Conservation (phyloP, 2,888 invertebrate genomes). For the Troides helena region DNA sequence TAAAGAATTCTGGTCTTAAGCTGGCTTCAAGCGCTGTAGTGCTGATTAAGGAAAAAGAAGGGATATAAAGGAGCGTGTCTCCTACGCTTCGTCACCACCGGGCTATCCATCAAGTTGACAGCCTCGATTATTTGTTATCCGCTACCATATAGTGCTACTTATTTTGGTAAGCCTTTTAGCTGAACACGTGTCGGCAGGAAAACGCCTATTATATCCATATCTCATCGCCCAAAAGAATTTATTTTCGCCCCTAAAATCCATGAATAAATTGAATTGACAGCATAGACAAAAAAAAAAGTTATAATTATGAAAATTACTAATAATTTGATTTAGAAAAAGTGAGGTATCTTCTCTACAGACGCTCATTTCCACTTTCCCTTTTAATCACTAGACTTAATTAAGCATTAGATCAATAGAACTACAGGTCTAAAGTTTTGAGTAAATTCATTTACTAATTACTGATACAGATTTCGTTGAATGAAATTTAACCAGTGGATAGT, state of each 20-base stretch:
- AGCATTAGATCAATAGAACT: not conserved
- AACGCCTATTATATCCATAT: conserved; percentile 45
- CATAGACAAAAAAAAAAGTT: not conserved
- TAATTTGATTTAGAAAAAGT: not conserved
- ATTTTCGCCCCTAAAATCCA: conserved; percentile 14
- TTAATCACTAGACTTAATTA: no score
- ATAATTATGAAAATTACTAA: not conserved
- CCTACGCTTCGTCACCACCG: conserved; percentile 61
- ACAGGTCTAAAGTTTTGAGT: not conserved
- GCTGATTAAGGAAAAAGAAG: conserved; percentile 41
- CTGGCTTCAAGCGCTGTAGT: conserved; percentile 31
- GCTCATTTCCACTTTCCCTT: no score
- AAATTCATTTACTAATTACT: not conserved
- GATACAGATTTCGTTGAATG: conserved; percentile 9
- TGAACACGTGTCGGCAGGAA: conserved; percentile 48
- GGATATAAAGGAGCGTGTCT: conserved; percentile 34
- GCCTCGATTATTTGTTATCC: conserved; percentile 57
- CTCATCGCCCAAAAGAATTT: conserved; percentile 37
- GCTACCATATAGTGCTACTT: conserved; percentile 47
- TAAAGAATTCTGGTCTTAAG: conserved; percentile 36
- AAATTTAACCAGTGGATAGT: conserved; percentile 36
- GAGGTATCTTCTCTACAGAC: no score
- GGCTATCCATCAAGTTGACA: conserved; percentile 71
- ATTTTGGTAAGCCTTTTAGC: conserved; percentile 49
- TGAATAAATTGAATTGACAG: not conserved